phyloP scores from a whole-genome alignment of 2,797 vertebrate species.

The Sebastes steindachneri region DNA sequence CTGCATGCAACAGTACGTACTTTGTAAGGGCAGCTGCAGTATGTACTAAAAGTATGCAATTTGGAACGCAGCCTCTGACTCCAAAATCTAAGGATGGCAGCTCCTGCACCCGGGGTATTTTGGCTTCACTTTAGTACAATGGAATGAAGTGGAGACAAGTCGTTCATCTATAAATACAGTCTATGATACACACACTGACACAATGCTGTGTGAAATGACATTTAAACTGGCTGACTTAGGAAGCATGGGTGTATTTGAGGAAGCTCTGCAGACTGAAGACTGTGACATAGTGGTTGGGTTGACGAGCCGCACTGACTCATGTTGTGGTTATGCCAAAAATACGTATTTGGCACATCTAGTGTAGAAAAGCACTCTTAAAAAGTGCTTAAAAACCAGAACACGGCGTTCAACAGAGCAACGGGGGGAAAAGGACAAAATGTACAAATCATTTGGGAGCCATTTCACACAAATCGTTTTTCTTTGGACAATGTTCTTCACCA shows the following conservation, averaged over 20 bases:
- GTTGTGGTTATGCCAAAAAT: conserved; percentile 49
- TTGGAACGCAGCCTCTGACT: too few relatives aligned
- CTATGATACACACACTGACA: not conserved
- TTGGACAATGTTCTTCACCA: not conserved
- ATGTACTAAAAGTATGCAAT: too few relatives aligned
- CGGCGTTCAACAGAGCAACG: not conserved
- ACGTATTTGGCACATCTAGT: conserved; percentile 13
- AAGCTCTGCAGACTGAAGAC: conserved; percentile 17
- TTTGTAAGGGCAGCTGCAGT: too few relatives aligned
- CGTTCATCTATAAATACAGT: too few relatives aligned
- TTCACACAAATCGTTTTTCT: not conserved
- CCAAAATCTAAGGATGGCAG: too few relatives aligned
- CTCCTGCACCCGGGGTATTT: too few relatives aligned
- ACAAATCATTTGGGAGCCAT: not conserved
- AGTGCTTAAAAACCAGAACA: not conserved
- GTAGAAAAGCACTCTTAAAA: not conserved
- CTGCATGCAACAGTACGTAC: too few relatives aligned
- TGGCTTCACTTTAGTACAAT: too few relatives aligned
- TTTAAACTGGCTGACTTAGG: conserved; percentile 11
- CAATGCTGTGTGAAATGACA: not conserved
- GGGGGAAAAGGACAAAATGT: not conserved
- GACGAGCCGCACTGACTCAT: conserved; percentile 37
- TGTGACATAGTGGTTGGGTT: conserved; percentile 16
- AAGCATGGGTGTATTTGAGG: conserved; percentile 37
- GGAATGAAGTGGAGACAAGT: too few relatives aligned